These are phyloP conservation scores for Mungos mungo DNA, from an alignment of 2,113 vertebrate species.

Conservation along the genomic window DNA sequence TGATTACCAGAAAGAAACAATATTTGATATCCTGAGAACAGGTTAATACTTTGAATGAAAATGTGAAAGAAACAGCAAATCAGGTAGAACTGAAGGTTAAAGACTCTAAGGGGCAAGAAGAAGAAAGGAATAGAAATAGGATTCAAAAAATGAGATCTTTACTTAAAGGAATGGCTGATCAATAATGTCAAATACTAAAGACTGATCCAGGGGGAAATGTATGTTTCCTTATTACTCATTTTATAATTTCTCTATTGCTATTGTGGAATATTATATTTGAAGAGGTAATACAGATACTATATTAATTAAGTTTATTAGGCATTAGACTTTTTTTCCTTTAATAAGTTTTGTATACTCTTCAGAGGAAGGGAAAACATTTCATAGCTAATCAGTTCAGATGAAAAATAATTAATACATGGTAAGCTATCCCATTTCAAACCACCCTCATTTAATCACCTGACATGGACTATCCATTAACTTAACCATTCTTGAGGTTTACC, in stretches of 20 bases:
- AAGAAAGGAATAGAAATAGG: background rate
- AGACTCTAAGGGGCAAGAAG: background rate
- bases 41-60: constrained; percentile 26
- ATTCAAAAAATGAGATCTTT: background rate
- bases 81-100: background rate
- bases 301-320: constrained; percentile 41
- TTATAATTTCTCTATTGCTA: background rate
- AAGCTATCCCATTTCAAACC: constrained; percentile 32
- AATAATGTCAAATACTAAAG: background rate
- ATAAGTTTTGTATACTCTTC: background rate
- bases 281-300: constrained; percentile 4
- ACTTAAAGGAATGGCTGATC: background rate
- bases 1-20: constrained; percentile 23
- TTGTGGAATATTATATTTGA: constrained; percentile 37
- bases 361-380: constrained; percentile 34
- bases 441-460: constrained; percentile 9
- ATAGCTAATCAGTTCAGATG: constrained; percentile 36
- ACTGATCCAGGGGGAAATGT: background rate
- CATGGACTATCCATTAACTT: constrained; percentile 30
- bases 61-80: constrained; percentile 15
- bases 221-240: background rate
- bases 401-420: constrained; percentile 53
- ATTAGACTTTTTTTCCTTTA: constrained; percentile 56
- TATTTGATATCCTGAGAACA: constrained; percentile 18
- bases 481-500: constrained; percentile 44